Conservation (phyloP, 2,888 invertebrate genomes). For the Gastracanthus pulcherrimus region DNA sequence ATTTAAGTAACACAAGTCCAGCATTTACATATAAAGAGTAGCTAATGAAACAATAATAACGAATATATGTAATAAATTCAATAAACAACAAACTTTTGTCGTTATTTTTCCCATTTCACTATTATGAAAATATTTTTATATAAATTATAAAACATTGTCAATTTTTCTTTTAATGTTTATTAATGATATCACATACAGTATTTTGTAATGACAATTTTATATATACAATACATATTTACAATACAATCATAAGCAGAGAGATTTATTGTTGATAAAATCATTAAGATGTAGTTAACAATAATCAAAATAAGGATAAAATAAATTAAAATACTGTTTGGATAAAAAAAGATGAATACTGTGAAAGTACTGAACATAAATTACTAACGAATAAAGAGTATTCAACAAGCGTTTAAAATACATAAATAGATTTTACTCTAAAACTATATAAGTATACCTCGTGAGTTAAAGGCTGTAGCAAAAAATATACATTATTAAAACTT, state of each 20-base stretch:
- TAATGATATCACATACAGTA: constrained; percentile 19
- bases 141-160: not conserved
- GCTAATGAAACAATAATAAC: constrained; percentile 21
- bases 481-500: not conserved
- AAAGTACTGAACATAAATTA: constrained; percentile 8
- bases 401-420: not conserved
- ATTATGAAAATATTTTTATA: not conserved
- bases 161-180: constrained; percentile 11
- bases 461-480: not conserved
- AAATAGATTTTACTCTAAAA: not conserved
- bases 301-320: constrained; percentile 3
- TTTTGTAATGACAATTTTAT: constrained; percentile 11
- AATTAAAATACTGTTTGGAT: constrained; percentile 41
- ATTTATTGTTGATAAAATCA: not conserved
- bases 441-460: not conserved
- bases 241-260: not conserved
- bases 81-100: constrained; percentile 36
- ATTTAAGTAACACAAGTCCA: constrained; percentile 29
- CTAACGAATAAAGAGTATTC: constrained; percentile 10
- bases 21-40: constrained; percentile 45
- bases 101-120: constrained; percentile 20
- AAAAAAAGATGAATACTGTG: constrained; percentile 39
- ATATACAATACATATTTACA: constrained; percentile 43
- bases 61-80: constrained; percentile 49
- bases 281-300: constrained; percentile 15